Evolutionary conservation across 2,888 invertebrate species (phyloP).

Genomic region (Cephalotes varians): DNA sequence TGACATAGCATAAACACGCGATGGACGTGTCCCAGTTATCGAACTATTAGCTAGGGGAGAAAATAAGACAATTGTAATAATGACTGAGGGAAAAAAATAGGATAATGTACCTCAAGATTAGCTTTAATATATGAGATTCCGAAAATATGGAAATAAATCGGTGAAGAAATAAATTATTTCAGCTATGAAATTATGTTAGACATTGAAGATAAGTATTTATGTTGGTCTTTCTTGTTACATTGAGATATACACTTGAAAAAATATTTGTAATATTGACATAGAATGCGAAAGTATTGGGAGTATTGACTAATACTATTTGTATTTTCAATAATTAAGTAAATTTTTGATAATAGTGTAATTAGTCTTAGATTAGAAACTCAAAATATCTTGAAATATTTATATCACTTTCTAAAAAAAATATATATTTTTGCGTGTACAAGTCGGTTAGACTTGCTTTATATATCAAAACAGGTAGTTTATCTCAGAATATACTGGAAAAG

Average conservation of each 20-base stretch:
- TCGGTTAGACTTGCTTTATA: neutral
- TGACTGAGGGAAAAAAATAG: neutral
- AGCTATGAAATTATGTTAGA: too few relatives aligned
- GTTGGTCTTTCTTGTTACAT: neutral
- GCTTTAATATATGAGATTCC: neutral
- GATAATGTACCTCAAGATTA: neutral
- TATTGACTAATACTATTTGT: neutral
- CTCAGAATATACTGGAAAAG: neutral
- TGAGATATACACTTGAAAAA: neutral
- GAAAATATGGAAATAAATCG: neutral
- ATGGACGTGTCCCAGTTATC: conserved; percentile 2
- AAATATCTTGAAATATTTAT: neutral
- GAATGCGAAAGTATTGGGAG: neutral
- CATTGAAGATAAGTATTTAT: neutral
- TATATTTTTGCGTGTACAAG: neutral
- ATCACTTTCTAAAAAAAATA: neutral
- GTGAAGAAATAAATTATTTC: neutral
- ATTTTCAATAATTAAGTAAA: neutral
- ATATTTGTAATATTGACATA: neutral
- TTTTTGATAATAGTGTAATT: neutral
- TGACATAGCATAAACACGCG: neutral
- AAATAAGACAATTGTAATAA: conserved; percentile 20
- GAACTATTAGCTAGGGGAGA: conserved; percentile 22
- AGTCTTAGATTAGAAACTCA: neutral
- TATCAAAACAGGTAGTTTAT: conserved; percentile 12